Base-by-base conservation (phyloP, 1,140 invertebrate genomes). In the Cryptotermes secundus region DNA sequence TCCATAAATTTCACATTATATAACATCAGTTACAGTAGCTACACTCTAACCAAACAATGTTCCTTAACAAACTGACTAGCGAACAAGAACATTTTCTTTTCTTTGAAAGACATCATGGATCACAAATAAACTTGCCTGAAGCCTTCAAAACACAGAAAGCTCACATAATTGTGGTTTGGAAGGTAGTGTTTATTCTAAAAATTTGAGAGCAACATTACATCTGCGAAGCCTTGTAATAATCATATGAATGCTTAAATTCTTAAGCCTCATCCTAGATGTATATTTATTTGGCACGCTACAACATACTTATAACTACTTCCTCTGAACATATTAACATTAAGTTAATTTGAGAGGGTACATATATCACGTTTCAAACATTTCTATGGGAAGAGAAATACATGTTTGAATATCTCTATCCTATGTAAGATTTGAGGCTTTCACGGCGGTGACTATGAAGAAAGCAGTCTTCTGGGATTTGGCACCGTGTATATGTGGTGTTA, bases 21-120 rank as follows among this genome's bases (percentile, higher is more conserved):
- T 7, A n/a, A 72, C 2, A 31, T 72, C 1, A 31, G 59, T 14
- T 31, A 72, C 59, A 72, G 59, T 16, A 72, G 16, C 26, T 72
- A 72, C 26, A 31, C 26, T n/a, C 9, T 31, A 31, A n/a, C 24
- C 19, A 59, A 72, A 7, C n/a, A 31, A n/a, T n/a, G 26, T 31
- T 72, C 59, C n/a, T 72, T 72, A 72, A 72, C 59, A 72, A 72
- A 72, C 59, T 72, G 59, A 72, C 59, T 72, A 72, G 59, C 59
- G n/a, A 72, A 72, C n/a, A 72, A 0, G 31, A 59, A 59, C 4
- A n/a, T 6, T 31, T 31, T 72, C 19, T 59, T 59, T 65, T 31
- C 31, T 72, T 72, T 72, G 59, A 72, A 72, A 72, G 59, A 72
- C 59, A 72, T 49, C 31, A 72, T n/a, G 10, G 26, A 72, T 72